Evolutionary conservation across 2,888 invertebrate genomes (phyloP).

Genomic region (Pristionchus japonicus): DNA sequence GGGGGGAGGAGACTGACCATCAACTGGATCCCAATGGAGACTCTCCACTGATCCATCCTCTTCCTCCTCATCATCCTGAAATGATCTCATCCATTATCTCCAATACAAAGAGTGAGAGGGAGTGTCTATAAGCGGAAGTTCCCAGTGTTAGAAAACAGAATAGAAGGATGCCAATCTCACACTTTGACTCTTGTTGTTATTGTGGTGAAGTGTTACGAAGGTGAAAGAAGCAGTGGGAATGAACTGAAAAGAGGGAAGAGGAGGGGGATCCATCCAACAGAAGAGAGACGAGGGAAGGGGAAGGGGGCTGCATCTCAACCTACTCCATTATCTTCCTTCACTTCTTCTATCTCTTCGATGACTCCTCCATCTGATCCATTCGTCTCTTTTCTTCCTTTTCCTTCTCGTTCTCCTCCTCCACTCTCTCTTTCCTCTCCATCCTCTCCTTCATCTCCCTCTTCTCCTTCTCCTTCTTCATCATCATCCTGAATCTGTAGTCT

Average conservation of each 20-base stretch:
- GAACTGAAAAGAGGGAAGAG: constrained; percentile 17
- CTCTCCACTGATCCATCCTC: constrained; percentile 62
- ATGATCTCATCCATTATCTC: neutral
- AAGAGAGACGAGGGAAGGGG: neutral
- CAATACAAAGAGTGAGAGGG: neutral
- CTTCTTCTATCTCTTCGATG: constrained; percentile 48
- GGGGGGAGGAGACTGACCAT: constrained; percentile 48
- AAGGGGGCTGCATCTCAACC: constrained; percentile 25
- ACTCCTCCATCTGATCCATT: constrained; percentile 48
- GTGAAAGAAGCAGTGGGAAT: constrained; percentile 32
- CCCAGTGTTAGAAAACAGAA: constrained; percentile 26
- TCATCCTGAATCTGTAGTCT: constrained; percentile 35
- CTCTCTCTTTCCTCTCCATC: too few species aligned
- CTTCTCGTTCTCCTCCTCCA: constrained; percentile 28
- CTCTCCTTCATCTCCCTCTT: constrained; percentile 21
- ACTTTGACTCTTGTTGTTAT: neutral
- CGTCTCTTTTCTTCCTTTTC: neutral
- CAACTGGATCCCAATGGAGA: constrained; percentile 73
- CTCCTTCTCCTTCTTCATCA: neutral
- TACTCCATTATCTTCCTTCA: constrained; percentile 3
- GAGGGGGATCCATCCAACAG: neutral
- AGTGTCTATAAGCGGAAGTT: neutral
- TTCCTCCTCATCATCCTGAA: constrained; percentile 47
- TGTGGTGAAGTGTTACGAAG: constrained; percentile 25
- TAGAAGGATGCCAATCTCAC: constrained; percentile 5